Percentiles rank a stretch among this genome's conserved stretches.
Evolutionary conservation across 2,113 vertebrate genomes (phyloP).

Genomic region (Gallinago undulata): DNA sequence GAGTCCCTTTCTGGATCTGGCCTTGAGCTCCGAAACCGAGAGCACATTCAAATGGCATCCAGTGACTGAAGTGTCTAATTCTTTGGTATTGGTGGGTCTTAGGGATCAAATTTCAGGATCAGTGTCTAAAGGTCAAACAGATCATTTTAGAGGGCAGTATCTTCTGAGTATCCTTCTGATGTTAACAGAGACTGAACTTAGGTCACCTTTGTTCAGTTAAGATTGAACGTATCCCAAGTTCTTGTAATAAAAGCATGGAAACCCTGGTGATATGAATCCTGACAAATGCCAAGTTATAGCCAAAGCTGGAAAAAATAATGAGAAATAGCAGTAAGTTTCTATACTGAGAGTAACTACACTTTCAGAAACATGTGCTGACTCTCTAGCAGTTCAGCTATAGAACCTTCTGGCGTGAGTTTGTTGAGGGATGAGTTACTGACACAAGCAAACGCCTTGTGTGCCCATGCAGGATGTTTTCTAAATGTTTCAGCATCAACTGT

Average conservation of each 20-base stretch:
- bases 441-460: background rate
- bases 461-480: background rate
- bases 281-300: background rate
- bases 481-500: background rate
- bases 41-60: background rate
- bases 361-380: background rate
- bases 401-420: background rate
- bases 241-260: background rate
- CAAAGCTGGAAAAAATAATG: background rate
- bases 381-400: background rate
- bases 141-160: background rate
- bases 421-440: background rate
- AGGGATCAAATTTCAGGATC: background rate
- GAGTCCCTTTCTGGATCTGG: background rate
- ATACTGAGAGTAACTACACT: background rate
- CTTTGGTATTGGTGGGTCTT: background rate
- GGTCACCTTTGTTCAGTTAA: background rate
- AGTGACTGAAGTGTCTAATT: background rate
- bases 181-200: background rate
- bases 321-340: background rate
- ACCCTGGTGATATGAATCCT: background rate
- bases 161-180: background rate
- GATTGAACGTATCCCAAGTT: background rate
- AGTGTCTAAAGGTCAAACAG: background rate
- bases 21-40: background rate